Percentiles rank a stretch among this genome's conserved stretches.
phyloP scores from a whole-genome alignment of 2,888 invertebrate species.

The Aspidiotus rigidus region DNA sequence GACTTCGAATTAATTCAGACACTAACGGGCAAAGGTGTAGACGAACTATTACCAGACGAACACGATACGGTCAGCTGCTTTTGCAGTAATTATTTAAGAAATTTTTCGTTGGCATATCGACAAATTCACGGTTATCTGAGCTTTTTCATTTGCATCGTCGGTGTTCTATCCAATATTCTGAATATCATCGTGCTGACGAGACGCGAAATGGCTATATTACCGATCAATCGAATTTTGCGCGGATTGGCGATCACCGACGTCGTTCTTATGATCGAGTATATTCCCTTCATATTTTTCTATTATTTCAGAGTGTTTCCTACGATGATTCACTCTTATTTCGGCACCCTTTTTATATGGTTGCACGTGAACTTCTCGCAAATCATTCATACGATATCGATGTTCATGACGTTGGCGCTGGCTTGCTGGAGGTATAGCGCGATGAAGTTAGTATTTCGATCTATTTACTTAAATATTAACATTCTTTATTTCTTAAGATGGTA shows the following conservation, averaged over 20 bases:
- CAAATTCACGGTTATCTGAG: slow-evolving; percentile 73
- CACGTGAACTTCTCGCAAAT: slow-evolving; percentile 74
- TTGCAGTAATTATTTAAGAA: slow-evolving; percentile 43
- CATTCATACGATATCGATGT: slow-evolving; percentile 76
- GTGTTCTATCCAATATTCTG: slow-evolving; percentile 73
- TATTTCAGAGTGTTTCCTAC: slow-evolving; percentile 52
- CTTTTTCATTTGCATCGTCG: slow-evolving; percentile 73
- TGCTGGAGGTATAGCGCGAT: slow-evolving; percentile 80
- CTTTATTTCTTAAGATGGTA: too few species aligned
- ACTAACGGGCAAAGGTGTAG: slow-evolving; percentile 13
- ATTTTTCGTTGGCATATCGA: slow-evolving; percentile 53
- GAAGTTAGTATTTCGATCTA: slow-evolving; percentile 49
- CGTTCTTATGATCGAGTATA: slow-evolving; percentile 79
- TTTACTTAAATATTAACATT: too few species aligned
- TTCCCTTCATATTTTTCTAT: slow-evolving; percentile 62
- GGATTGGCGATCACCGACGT: slow-evolving; percentile 80
- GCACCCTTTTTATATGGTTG: slow-evolving; percentile 64
- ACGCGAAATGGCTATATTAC: slow-evolving; percentile 67
- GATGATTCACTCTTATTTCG: slow-evolving; percentile 57
- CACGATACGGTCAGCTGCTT: slow-evolving; percentile 23
- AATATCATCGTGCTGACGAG: slow-evolving; percentile 80
- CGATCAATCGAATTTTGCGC: slow-evolving; percentile 78
- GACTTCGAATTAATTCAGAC: slow-evolving; percentile 18
- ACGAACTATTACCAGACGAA: background rate
- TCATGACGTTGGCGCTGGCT: slow-evolving; percentile 67